Evolutionary conservation across 2,113 vertebrate species (phyloP).

Genomic region (Bubo scandiacus): DNA sequence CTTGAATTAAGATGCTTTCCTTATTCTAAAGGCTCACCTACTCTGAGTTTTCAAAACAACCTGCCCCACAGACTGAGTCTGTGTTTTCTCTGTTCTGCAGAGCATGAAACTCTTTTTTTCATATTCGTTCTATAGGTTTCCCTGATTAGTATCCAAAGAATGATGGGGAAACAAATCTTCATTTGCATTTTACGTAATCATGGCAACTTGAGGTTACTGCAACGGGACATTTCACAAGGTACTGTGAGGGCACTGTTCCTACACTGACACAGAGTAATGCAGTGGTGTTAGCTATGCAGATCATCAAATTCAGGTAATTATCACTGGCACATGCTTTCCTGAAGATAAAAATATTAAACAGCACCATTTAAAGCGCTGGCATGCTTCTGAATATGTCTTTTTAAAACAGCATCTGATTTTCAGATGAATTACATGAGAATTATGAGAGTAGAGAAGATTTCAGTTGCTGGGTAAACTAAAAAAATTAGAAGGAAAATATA

Average conservation of each 20-base stretch:
- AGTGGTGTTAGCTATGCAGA: background rate
- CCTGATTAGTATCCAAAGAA: background rate
- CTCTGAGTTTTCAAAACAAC: background rate
- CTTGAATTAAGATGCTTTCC: background rate
- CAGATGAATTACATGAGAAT: background rate
- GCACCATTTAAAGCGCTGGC: background rate
- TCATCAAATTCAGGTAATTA: background rate
- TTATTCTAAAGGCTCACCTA: background rate
- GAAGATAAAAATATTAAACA: slow-evolving; percentile 7
- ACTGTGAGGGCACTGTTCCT: background rate
- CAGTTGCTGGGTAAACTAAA: background rate
- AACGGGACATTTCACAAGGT: background rate
- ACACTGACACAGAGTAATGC: background rate
- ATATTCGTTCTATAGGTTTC: background rate
- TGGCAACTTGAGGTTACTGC: background rate
- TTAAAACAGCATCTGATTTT: background rate
- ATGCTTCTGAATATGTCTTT: background rate
- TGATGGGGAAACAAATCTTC: background rate
- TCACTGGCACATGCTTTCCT: background rate
- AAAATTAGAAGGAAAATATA: background rate
- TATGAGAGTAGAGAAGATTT: background rate
- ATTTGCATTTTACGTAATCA: background rate
- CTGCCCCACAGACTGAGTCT: background rate
- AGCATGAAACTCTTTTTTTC: rapidly evolving
- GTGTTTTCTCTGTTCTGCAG: background rate